Conservation (phyloP, 2,888 invertebrate species). For the Rapana venosa region DNA sequence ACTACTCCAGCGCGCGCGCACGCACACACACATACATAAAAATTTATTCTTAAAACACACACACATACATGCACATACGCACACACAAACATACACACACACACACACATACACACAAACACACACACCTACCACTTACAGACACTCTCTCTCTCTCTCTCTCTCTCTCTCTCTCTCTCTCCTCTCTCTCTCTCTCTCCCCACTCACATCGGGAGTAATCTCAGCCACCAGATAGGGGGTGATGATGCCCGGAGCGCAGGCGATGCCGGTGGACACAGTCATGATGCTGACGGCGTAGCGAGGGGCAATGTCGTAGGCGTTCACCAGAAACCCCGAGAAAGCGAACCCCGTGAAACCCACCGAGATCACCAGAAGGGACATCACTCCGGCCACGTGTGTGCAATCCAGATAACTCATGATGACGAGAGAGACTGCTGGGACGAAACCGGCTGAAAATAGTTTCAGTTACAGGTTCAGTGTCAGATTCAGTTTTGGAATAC, state of each 20-base stretch:
- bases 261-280: slow-evolving; percentile 52
- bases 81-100: too few species aligned
- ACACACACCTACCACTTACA: too few species aligned
- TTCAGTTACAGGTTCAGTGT: too few species aligned
- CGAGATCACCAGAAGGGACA: slow-evolving; percentile 60
- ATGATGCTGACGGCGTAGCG: slow-evolving; percentile 54
- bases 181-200: neutral
- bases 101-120: too few species aligned
- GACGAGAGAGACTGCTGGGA: slow-evolving; percentile 61
- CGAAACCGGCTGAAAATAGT: slow-evolving; percentile 57
- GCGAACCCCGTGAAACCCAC: slow-evolving; percentile 59
- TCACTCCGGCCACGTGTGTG: slow-evolving; percentile 55
- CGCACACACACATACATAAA: too few species aligned
- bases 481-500: too few species aligned
- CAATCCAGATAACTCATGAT: slow-evolving; percentile 65
- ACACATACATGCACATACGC: too few species aligned
- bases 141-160: too few species aligned
- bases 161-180: too few species aligned
- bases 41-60: too few species aligned
- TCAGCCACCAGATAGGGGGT: slow-evolving; percentile 56
- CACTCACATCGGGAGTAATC: slow-evolving; percentile 55
- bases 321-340: slow-evolving; percentile 61
- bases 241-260: slow-evolving; percentile 56
- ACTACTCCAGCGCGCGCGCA: too few species aligned
- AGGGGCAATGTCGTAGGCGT: slow-evolving; percentile 58